Evolutionary conservation across 2,888 invertebrate genomes (phyloP).

Genomic region (Cephus pygmeus): DNA sequence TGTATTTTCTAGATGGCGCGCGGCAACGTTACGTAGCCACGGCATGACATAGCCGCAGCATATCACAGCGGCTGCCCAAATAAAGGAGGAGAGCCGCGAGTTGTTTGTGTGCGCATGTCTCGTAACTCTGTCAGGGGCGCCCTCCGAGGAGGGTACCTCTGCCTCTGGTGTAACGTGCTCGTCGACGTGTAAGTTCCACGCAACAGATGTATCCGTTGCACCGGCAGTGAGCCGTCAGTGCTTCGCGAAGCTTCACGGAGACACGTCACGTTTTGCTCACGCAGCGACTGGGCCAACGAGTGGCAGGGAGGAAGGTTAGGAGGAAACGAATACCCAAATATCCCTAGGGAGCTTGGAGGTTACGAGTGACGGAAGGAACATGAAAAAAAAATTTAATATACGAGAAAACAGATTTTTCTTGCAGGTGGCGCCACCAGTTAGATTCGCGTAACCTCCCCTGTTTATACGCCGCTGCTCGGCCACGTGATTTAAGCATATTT

Average conservation of each 20-base stretch:
- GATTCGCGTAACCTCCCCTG: background rate
- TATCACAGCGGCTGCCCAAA: conserved; percentile 18
- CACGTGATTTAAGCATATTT: conserved; percentile 15
- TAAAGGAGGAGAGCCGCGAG: conserved; percentile 15
- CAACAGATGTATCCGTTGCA: conserved; percentile 18
- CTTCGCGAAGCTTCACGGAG: background rate
- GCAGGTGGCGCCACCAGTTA: background rate
- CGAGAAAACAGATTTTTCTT: background rate
- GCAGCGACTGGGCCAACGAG: background rate
- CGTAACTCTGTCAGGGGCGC: conserved; percentile 21
- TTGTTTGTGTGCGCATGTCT: conserved; percentile 23
- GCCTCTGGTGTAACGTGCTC: conserved; percentile 6
- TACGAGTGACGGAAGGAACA: background rate
- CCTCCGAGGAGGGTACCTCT: conserved; percentile 8
- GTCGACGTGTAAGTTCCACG: conserved; percentile 18
- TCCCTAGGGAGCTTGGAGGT: background rate
- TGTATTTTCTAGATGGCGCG: background rate
- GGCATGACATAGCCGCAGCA: conserved; percentile 3
- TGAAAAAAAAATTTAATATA: too few relatives aligned
- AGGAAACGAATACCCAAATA: background rate
- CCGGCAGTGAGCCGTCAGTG: conserved; percentile 21
- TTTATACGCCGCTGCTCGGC: background rate
- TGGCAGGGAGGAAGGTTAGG: too few relatives aligned
- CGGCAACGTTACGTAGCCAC: background rate
- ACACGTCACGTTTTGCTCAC: background rate